These are phyloP conservation scores for Nestor notabilis DNA, from an alignment of 2,113 vertebrate species.

Conservation along the genomic window DNA sequence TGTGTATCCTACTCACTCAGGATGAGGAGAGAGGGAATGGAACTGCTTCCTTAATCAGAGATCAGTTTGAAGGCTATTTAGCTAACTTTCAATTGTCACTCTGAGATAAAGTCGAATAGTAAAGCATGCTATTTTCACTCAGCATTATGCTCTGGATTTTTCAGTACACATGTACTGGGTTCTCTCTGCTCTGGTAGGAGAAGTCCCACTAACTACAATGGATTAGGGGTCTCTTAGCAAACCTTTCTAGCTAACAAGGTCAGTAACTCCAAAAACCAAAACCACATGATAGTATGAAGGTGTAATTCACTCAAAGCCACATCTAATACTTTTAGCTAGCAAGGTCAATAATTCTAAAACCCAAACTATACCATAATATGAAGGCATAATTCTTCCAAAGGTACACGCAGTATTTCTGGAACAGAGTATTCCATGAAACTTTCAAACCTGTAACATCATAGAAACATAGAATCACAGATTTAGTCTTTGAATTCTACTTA, in stretches of 20 bases:
- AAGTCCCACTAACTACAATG: background rate
- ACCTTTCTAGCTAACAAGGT: background rate
- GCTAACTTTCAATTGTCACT: background rate
- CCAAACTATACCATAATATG: slow-evolving; percentile 90
- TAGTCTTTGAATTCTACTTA: background rate
- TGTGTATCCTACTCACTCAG: background rate
- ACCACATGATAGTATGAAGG: slow-evolving; percentile 80
- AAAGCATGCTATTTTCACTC: background rate
- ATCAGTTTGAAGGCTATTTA: background rate
- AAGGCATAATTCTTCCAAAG: slow-evolving; percentile 95
- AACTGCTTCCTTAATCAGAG: background rate
- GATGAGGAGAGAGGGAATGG: accelerated
- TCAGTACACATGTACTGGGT: background rate
- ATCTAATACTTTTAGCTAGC: slow-evolving; percentile 72
- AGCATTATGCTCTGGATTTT: background rate
- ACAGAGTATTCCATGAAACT: slow-evolving; percentile 93
- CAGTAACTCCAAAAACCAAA: background rate
- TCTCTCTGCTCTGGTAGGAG: background rate
- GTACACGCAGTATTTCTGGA: slow-evolving; percentile 95
- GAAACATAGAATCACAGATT: background rate
- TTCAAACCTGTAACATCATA: slow-evolving; percentile 82
- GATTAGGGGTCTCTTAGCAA: background rate
- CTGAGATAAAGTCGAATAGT: background rate
- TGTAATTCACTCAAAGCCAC: slow-evolving; percentile 86
- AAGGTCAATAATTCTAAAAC: background rate